Conservation (phyloP, 1,140 invertebrate genomes). For the Drosophila lowei region DNA sequence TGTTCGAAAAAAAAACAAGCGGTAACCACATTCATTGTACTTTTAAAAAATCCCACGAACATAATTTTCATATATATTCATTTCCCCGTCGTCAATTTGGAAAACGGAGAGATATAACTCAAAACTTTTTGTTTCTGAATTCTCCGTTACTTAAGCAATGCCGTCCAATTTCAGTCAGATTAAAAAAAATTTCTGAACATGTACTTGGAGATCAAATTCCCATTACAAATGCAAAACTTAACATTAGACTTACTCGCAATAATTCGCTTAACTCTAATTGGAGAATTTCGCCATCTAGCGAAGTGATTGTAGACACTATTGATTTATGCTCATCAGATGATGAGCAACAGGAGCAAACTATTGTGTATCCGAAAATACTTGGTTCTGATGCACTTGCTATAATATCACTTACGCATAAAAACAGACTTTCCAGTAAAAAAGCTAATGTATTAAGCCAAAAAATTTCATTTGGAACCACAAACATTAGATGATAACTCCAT, state of each 20-base stretch:
- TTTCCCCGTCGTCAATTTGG: conserved; percentile 82
- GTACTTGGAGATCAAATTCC: conserved; percentile 78
- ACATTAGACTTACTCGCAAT: conserved; percentile 78
- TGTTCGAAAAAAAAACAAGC: conserved; percentile 82
- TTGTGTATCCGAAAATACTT: conserved; percentile 21
- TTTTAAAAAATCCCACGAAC: conserved; percentile 77
- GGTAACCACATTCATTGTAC: conserved; percentile 83
- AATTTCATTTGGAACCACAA: conserved; percentile 27
- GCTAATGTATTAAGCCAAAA: conserved; percentile 15
- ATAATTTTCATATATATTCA: conserved; percentile 84
- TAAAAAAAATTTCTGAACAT: conserved; percentile 81
- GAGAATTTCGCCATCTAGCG: conserved; percentile 74
- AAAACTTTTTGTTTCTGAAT: conserved; percentile 77
- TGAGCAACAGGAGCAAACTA: conserved; percentile 59
- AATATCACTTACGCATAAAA: conserved; percentile 50
- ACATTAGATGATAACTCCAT: conserved; percentile 41
- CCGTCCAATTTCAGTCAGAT: conserved; percentile 83
- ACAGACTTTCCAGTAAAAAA: conserved; percentile 20
- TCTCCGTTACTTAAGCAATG: conserved; percentile 79
- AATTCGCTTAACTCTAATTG: conserved; percentile 73
- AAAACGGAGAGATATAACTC: conserved; percentile 61
- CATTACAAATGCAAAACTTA: conserved; percentile 69
- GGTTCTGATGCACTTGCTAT: conserved; percentile 37
- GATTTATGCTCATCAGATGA: conserved; percentile 85
- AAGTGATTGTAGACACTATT: conserved; percentile 83